Evolutionary conservation across 2,888 invertebrate species (phyloP).

Genomic region (Drosophila kanekoi): DNA sequence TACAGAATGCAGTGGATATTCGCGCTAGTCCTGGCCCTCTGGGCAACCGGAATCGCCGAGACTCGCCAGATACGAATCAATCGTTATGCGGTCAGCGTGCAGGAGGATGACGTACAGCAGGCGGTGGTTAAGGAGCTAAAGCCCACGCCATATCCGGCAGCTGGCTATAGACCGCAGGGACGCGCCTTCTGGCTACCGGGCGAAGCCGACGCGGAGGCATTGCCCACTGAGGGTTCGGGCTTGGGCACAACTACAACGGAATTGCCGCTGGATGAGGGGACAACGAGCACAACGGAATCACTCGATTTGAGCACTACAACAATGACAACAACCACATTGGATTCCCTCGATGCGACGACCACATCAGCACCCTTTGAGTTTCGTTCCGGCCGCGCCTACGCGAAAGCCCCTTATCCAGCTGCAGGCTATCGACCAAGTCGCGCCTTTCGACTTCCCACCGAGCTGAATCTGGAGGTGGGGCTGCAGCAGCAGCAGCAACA

Average conservation of each 20-base stretch:
- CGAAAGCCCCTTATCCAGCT: constrained; percentile 73
- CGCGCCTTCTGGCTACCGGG: constrained; percentile 73
- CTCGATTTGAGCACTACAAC: constrained; percentile 58
- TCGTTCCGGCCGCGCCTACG: constrained; percentile 38
- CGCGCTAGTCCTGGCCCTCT: constrained; percentile 37
- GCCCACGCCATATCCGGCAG: constrained; percentile 72
- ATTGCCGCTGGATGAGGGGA: constrained; percentile 29
- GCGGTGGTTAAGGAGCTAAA: constrained; percentile 58
- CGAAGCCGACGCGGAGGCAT: constrained; percentile 36
- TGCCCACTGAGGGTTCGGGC: constrained; percentile 32
- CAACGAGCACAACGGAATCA: constrained; percentile 60
- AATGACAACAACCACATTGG: constrained; percentile 24
- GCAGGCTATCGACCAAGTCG: constrained; percentile 78
- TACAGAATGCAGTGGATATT: constrained; percentile 51
- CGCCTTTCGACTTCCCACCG: constrained; percentile 74
- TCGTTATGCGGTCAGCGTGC: constrained; percentile 71
- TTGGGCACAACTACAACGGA: constrained; percentile 66
- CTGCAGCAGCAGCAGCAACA: constrained; percentile 16
- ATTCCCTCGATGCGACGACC: constrained; percentile 34
- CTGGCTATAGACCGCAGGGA: constrained; percentile 72
- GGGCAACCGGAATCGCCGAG: constrained; percentile 45
- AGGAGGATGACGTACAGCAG: constrained; percentile 61
- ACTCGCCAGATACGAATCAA: constrained; percentile 78
- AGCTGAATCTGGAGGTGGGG: constrained; percentile 31
- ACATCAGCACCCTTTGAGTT: constrained; percentile 16